Base-by-base conservation (phyloP, 2,888 invertebrate genomes). In the Meganola albula region DNA sequence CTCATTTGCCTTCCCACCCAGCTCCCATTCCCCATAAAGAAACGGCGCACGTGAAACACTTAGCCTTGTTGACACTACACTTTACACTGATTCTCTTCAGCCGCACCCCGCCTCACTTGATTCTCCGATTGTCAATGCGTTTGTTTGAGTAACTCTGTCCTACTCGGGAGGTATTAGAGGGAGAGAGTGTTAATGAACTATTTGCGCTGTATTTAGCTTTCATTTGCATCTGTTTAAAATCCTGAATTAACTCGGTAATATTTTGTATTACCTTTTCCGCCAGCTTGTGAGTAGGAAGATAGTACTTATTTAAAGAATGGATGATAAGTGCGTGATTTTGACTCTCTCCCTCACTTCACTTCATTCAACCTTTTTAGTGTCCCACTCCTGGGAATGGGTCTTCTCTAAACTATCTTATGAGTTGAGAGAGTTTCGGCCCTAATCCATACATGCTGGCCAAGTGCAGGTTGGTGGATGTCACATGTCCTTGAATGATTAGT, bases 61-160 rank as follows among this genome's bases (percentile, higher is more conserved):
- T 79, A 83, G 74, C 74, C 57, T 60, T 84, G 82, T 84, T 84
- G 82, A 84, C 84, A 84, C 76, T 78, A 74, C 82, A 80, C 82
- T 84, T 78, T 74, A 60, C 71, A 60, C 64, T 67, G 69, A 76
- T 76, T 76, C 71, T 64, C 65, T 66, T 71, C 4, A 53, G 59
- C 62, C 61, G 50, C 50, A 45, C 56, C 48, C 34, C 44, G 47
- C 50, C 58, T 50, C 61, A 62, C 66, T 61, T 63, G 58, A 63
- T 58, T 57, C 40, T 31, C 24, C 37, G 34, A 56, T 46, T 53
- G 50, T 53, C 46, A 44, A 38, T 41, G 40, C 24, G 27, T 45
- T 39, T 41, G 40, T 47, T 48, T 54, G 21, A 20, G 20, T 20
- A n/a, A n/a, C 20, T 7, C 8, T 2, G 20, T 20, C n/a, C n/a